These are phyloP conservation scores for Sphaeridia pumilis DNA, from an alignment of 2,888 invertebrate genomes.

Conservation along the genomic window DNA sequence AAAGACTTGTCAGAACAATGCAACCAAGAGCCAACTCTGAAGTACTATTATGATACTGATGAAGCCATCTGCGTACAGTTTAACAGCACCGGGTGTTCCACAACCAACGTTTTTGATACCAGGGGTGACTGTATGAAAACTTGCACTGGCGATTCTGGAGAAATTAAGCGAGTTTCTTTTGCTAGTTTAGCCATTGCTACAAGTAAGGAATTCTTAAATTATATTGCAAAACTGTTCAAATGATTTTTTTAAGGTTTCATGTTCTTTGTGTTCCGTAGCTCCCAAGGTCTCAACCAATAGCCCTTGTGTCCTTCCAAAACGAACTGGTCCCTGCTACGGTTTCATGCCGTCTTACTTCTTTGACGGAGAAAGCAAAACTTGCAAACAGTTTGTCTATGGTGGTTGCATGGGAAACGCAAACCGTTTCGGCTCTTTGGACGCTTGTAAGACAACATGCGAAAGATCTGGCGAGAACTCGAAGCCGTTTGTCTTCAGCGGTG, in stretches of 20 bases:
- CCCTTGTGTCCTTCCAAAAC: slow-evolving; percentile 24
- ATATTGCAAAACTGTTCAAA: too few relatives aligned
- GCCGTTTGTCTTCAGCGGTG: neutral
- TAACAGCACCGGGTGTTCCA: slow-evolving; percentile 9
- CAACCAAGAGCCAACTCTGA: neutral
- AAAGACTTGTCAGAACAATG: slow-evolving; percentile 2
- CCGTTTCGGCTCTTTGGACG: slow-evolving; percentile 24
- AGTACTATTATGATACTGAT: slow-evolving; percentile 9
- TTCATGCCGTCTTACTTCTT: slow-evolving; percentile 24
- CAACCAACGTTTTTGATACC: slow-evolving; percentile 1
- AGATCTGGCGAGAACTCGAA: neutral
- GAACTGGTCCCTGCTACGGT: slow-evolving; percentile 26
- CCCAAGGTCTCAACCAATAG: neutral
- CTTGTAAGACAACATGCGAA: slow-evolving; percentile 26
- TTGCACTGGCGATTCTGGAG: neutral
- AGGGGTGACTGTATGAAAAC: neutral
- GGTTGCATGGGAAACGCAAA: slow-evolving; percentile 35
- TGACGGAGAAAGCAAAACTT: slow-evolving; percentile 21
- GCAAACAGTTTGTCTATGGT: slow-evolving; percentile 28
- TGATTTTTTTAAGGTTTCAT: slow-evolving; percentile 27
- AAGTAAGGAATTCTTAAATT: too few relatives aligned
- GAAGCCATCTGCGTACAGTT: neutral
- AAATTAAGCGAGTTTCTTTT: neutral
- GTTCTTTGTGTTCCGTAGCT: too few relatives aligned
- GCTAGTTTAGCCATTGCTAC: too few relatives aligned